Evolutionary conservation across 2,888 invertebrate genomes (phyloP).

Genomic region (Cinara cedri): DNA sequence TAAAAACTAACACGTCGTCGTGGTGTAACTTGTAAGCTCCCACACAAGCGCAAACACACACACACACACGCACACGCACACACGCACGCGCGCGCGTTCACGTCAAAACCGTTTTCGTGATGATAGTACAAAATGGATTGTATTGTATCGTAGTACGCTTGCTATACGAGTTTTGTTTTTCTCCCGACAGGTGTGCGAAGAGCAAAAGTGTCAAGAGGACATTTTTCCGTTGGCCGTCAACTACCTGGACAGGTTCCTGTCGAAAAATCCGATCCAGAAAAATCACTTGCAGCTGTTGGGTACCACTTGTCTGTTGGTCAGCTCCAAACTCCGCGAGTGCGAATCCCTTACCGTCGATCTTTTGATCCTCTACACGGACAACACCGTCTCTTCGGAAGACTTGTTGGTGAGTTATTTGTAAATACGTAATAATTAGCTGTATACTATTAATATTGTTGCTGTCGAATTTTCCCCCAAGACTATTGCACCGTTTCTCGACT

Average conservation of each 20-base stretch:
- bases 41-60: too few species aligned
- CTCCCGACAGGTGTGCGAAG: slow-evolving; percentile 83
- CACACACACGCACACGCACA: too few species aligned
- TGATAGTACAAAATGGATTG: neutral
- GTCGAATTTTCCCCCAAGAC: too few species aligned
- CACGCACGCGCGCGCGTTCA: neutral
- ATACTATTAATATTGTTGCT: too few species aligned
- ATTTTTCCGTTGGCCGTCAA: slow-evolving; percentile 92
- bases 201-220: slow-evolving; percentile 89
- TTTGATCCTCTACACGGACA: slow-evolving; percentile 91
- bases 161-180: too few species aligned
- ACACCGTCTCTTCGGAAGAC: slow-evolving; percentile 85
- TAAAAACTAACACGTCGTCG: neutral
- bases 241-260: slow-evolving; percentile 92
- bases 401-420: slow-evolving; percentile 93
- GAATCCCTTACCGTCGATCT: slow-evolving; percentile 69
- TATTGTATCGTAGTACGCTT: too few species aligned
- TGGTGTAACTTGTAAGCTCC: neutral
- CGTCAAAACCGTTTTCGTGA: neutral
- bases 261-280: slow-evolving; percentile 80
- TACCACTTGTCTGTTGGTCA: slow-evolving; percentile 87
- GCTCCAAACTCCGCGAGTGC: slow-evolving; percentile 86
- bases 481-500: too few species aligned
- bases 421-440: too few species aligned
- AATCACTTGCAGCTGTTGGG: slow-evolving; percentile 90